Conservation (phyloP, 2,888 invertebrate genomes). For the Philereme transversata region DNA sequence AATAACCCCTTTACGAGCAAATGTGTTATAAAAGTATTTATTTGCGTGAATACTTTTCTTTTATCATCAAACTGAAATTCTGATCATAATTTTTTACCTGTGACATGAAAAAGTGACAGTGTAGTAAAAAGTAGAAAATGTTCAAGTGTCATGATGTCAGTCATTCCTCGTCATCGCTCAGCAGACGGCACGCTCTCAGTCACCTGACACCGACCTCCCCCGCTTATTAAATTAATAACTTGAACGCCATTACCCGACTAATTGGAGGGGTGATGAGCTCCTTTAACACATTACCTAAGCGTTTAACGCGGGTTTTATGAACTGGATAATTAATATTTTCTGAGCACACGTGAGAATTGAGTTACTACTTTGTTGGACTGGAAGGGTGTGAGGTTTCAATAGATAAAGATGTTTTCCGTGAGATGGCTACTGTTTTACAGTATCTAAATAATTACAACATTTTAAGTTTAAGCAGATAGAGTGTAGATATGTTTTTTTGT, state of each 20-base stretch:
- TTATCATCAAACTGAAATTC: too few relatives aligned
- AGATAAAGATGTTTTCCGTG: background rate
- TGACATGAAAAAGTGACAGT: too few relatives aligned
- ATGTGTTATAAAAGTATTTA: too few relatives aligned
- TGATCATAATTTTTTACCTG: too few relatives aligned
- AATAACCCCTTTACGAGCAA: too few relatives aligned
- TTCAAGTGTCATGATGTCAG: constrained; percentile 15
- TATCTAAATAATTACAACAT: too few relatives aligned
- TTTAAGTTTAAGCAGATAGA: too few relatives aligned
- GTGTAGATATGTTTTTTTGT: too few relatives aligned
- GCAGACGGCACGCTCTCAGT: constrained; percentile 27
- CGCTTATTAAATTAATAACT: constrained; percentile 83
- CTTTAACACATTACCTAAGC: constrained; percentile 77
- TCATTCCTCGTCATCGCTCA: constrained; percentile 13
- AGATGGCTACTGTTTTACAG: too few relatives aligned
- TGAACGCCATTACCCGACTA: constrained; percentile 79
- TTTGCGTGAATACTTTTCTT: too few relatives aligned
- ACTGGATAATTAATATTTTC: constrained; percentile 74
- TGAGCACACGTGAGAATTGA: constrained; percentile 32
- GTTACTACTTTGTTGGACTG: constrained; percentile 7
- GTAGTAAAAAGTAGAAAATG: background rate
- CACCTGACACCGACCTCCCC: constrained; percentile 53
- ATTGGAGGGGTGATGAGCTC: constrained; percentile 80
- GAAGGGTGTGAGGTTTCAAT: constrained; percentile 5
- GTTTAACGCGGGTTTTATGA: constrained; percentile 78